phyloP scores from a whole-genome alignment of 2,113 vertebrate genomes.

The Camelus bactrianus region DNA sequence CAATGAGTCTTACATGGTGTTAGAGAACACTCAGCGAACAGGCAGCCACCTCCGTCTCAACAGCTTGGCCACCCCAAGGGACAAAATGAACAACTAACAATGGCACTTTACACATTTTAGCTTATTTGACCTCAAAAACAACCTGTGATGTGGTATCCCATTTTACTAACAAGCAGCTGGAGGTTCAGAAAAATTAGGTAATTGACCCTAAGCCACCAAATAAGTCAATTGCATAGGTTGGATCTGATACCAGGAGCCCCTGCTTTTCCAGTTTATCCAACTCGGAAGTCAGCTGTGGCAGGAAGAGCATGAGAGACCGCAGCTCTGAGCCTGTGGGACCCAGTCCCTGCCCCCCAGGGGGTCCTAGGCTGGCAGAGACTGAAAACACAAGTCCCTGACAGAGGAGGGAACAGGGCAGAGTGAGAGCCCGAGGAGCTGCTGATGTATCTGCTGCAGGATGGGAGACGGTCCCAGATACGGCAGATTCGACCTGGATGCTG shows the following conservation, averaged over 20 bases:
- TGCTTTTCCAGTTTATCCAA: background rate
- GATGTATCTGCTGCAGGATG: rapidly evolving
- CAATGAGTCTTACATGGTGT: too few relatives aligned
- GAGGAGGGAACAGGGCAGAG: background rate
- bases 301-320: background rate
- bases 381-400: background rate
- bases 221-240: background rate
- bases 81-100: background rate
- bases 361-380: background rate
- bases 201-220: background rate
- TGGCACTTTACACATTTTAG: background rate
- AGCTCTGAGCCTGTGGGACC: background rate
- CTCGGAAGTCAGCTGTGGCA: background rate
- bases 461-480: background rate
- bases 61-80: background rate
- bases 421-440: rapidly evolving
- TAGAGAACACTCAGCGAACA: background rate
- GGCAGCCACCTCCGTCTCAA: background rate
- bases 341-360: background rate
- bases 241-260: background rate
- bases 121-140: background rate
- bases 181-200: background rate
- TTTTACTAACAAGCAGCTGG: background rate
- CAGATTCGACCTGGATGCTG: background rate
- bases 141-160: background rate